These are phyloP conservation scores for Oxystoma pomonae DNA, from an alignment of 2,888 invertebrate species.

Conservation along the genomic window DNA sequence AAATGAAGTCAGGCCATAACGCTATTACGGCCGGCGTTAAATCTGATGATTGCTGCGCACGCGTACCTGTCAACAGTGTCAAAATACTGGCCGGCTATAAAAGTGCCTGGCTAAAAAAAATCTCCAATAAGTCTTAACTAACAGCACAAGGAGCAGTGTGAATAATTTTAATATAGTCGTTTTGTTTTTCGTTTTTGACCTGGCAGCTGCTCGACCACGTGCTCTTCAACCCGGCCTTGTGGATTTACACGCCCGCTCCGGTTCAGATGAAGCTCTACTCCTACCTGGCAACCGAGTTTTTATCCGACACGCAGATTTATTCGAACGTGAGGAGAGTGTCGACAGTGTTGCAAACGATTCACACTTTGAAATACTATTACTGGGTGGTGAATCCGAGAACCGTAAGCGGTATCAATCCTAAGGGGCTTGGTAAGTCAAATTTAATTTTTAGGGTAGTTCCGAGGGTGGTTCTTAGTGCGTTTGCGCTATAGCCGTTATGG, in stretches of 20 bases:
- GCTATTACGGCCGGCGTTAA: no score
- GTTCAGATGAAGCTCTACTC: slow-evolving; percentile 95
- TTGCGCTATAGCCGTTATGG: no score
- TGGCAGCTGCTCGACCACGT: slow-evolving; percentile 99
- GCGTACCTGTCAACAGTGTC: no score
- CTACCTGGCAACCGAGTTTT: slow-evolving; percentile 97
- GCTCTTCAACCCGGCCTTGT: slow-evolving; percentile 97
- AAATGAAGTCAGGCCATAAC: no score
- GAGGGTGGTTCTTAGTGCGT: no score
- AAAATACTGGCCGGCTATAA: no score
- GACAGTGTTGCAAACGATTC: slow-evolving; percentile 96
- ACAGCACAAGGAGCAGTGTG: no score
- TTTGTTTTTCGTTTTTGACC: slow-evolving; percentile 85
- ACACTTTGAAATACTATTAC: slow-evolving; percentile 98
- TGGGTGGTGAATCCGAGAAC: slow-evolving; percentile 96
- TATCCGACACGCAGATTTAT: slow-evolving; percentile 96
- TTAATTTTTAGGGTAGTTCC: not conserved
- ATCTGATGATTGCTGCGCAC: no score
- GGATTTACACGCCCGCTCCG: slow-evolving; percentile 97
- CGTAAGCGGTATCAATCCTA: slow-evolving; percentile 93
- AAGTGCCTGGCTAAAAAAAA: no score
- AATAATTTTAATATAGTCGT: slow-evolving; percentile 71
- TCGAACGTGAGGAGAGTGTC: slow-evolving; percentile 94
- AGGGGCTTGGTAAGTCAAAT: slow-evolving; percentile 74
- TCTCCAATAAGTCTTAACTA: no score